phyloP scores from a whole-genome alignment of 2,113 vertebrate genomes.

The Myiagra hebetior region DNA sequence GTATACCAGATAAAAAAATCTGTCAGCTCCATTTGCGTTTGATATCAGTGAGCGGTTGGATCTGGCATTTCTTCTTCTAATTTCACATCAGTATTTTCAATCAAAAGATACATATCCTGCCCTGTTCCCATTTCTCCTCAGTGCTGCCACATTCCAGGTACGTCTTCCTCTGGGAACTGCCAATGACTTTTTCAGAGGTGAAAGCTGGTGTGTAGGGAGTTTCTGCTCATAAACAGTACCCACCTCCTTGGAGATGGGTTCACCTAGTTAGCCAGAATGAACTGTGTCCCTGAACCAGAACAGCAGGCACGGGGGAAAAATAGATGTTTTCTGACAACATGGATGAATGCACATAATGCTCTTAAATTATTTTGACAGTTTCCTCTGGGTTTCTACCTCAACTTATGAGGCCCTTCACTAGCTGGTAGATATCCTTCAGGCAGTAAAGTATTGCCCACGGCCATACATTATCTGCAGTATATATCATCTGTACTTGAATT shows the following conservation, averaged over 20 bases:
- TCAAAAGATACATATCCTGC: neutral
- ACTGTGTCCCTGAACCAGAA: neutral
- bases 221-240: neutral
- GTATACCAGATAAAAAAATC: neutral
- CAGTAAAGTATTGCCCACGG: neutral
- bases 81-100: neutral
- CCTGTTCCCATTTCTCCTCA: neutral
- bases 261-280: neutral
- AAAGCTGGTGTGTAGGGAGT: neutral
- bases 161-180: neutral
- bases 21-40: neutral
- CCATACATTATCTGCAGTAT: neutral
- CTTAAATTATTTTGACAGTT: constrained; percentile 26
- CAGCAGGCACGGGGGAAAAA: neutral
- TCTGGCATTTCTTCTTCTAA: neutral
- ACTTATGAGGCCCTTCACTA: neutral
- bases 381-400: neutral
- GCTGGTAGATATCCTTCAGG: neutral
- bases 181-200: neutral
- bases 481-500: neutral
- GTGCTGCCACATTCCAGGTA: neutral
- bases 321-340: neutral
- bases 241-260: neutral
- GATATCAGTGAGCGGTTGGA: neutral
- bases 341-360: neutral